Conservation (phyloP, 2,797 vertebrate species). For the Petrocephalus sullivani region DNA sequence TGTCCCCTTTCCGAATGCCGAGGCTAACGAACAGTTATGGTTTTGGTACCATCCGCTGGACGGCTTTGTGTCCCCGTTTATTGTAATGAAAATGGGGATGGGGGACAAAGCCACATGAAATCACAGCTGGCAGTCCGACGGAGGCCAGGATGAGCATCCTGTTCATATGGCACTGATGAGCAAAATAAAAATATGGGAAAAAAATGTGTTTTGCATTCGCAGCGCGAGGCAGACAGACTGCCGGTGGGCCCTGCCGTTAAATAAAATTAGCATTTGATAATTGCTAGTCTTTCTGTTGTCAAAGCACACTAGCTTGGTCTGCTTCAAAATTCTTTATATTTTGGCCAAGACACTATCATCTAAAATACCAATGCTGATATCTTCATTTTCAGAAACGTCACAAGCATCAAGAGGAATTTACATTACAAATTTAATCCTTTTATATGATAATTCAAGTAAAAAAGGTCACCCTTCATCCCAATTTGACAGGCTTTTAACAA, state of each 20-base stretch:
- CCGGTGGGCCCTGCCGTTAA: constrained; percentile 47
- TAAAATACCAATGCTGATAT: background rate
- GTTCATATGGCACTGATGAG: constrained; percentile 11
- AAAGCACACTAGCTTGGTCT: constrained; percentile 31
- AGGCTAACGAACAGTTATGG: background rate
- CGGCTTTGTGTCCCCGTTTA: background rate
- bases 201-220: constrained; percentile 33
- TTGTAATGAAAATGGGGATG: background rate
- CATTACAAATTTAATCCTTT: constrained; percentile 17
- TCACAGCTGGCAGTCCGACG: background rate
- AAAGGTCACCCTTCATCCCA: background rate
- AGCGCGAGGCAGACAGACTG: constrained; percentile 37
- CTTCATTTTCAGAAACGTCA: background rate
- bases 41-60: background rate
- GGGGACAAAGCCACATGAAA: background rate
- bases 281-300: constrained; percentile 35
- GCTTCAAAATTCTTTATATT: constrained; percentile 33
- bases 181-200: background rate
- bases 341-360: background rate
- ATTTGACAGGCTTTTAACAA: background rate
- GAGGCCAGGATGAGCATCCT: background rate
- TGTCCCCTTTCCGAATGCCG: background rate
- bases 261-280: constrained; percentile 54
- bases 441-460: background rate
- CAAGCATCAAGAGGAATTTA: background rate